These are phyloP conservation scores for Tiliacea citrago DNA, from an alignment of 2,888 invertebrate genomes.

Conservation along the genomic window DNA sequence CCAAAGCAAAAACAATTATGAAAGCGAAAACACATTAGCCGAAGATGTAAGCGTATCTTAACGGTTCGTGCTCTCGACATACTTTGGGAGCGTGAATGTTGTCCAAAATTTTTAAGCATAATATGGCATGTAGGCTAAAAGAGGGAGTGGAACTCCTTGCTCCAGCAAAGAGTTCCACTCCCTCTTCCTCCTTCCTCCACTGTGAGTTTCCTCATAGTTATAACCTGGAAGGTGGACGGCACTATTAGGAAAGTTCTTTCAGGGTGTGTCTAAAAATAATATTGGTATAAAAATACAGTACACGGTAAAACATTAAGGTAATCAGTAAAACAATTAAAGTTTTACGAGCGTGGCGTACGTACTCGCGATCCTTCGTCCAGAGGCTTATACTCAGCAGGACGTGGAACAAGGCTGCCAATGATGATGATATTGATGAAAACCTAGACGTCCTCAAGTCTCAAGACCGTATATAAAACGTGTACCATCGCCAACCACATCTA, in stretches of 20 bases:
- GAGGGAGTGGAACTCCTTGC: no score
- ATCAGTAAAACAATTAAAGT: no score
- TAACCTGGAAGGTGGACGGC: neutral
- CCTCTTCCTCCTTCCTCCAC: no score
- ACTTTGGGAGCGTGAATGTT: slow-evolving; percentile 61
- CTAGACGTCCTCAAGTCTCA: no score
- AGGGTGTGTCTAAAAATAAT: no score
- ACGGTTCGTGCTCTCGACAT: slow-evolving; percentile 72
- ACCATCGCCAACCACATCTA: no score
- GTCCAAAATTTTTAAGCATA: slow-evolving; percentile 41
- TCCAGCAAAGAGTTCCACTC: no score
- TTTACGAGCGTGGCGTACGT: no score
- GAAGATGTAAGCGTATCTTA: slow-evolving; percentile 69
- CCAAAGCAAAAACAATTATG: slow-evolving; percentile 65
- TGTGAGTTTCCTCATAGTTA: neutral
- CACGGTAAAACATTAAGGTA: no score
- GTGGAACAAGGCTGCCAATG: neutral
- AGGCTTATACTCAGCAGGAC: neutral
- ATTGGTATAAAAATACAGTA: no score
- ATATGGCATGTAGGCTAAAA: neutral
- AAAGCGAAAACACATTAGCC: slow-evolving; percentile 75
- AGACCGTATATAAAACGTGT: neutral
- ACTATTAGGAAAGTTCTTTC: no score
- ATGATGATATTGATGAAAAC: neutral
- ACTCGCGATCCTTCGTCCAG: no score